Percentiles rank a stretch among this genome's conserved stretches.
Evolutionary conservation across 53 echinoderm and acorn worm genomes (phyloP).

Genomic region (Antedon mediterranea): DNA sequence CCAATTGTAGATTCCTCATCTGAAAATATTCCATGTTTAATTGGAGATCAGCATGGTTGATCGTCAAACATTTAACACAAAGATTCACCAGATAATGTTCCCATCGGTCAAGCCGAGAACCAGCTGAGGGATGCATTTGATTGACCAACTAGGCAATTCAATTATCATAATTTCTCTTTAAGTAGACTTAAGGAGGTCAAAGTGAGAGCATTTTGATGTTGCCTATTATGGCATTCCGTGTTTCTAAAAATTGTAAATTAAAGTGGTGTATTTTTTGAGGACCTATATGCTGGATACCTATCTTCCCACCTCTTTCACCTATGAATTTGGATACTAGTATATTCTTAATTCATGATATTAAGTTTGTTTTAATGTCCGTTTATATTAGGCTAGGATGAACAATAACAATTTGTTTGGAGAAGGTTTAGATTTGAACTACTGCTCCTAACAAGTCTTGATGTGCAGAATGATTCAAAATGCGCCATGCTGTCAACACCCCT

Average conservation of each 20-base stretch:
- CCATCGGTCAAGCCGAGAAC: neutral
- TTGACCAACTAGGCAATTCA: neutral
- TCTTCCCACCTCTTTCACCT: too few species aligned
- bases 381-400: too few species aligned
- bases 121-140: neutral
- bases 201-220: neutral
- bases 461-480: neutral
- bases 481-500: neutral
- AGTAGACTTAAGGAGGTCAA: neutral
- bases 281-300: too few species aligned
- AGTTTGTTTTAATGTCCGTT: too few species aligned
- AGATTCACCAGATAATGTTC: neutral
- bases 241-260: too few species aligned
- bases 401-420: too few species aligned
- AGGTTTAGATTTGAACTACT: too few species aligned
- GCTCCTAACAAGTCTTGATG: neutral
- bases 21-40: neutral
- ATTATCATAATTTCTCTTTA: neutral
- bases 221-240: neutral
- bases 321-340: too few species aligned
- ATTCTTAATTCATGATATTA: too few species aligned
- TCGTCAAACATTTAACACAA: neutral
- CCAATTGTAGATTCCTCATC: neutral
- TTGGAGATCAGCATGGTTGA: neutral
- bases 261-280: too few species aligned